phyloP scores from a whole-genome alignment of 1,140 invertebrate genomes.

The Geopemphigus sp. region DNA sequence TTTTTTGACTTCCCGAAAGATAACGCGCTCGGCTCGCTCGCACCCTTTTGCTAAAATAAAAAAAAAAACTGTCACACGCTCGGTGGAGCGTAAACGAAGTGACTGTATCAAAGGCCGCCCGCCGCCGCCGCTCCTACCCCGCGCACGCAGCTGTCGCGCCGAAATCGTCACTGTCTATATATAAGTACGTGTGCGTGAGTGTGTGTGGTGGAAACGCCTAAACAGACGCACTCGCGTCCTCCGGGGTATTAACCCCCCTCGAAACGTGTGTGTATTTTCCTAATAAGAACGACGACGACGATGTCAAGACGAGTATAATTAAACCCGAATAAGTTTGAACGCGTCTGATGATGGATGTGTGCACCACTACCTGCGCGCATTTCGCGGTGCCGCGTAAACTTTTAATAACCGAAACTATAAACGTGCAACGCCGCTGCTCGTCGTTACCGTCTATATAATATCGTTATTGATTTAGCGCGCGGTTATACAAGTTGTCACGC shows the following conservation, averaged over 20 bases:
- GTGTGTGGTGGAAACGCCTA: background rate
- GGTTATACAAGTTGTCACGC: no score
- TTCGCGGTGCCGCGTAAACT: background rate
- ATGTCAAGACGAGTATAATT: background rate
- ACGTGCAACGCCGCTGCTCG: background rate
- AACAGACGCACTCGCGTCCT: background rate
- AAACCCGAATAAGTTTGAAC: conserved; percentile 6
- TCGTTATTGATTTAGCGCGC: background rate
- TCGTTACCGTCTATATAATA: background rate
- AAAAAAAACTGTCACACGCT: conserved; percentile 51
- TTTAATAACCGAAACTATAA: conserved; percentile 9
- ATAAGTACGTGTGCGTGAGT: background rate
- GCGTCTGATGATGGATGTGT: conserved; percentile 13
- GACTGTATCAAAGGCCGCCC: conserved; percentile 66
- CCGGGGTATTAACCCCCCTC: conserved; percentile 23
- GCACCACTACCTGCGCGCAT: no score
- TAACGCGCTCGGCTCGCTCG: conserved; percentile 24
- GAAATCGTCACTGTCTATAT: conserved; percentile 66
- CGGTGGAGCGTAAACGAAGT: conserved; percentile 64
- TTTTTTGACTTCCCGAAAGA: conserved; percentile 46
- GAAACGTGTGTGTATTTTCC: background rate
- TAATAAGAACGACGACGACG: background rate
- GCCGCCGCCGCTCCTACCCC: no score
- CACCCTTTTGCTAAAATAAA: conserved; percentile 10
- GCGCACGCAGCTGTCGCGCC: conserved; percentile 54